Evolutionary conservation across 1,140 invertebrate genomes (phyloP), one percentile per base, ranked within the genome.

Genomic region (Nasonia vitripennis): DNA sequence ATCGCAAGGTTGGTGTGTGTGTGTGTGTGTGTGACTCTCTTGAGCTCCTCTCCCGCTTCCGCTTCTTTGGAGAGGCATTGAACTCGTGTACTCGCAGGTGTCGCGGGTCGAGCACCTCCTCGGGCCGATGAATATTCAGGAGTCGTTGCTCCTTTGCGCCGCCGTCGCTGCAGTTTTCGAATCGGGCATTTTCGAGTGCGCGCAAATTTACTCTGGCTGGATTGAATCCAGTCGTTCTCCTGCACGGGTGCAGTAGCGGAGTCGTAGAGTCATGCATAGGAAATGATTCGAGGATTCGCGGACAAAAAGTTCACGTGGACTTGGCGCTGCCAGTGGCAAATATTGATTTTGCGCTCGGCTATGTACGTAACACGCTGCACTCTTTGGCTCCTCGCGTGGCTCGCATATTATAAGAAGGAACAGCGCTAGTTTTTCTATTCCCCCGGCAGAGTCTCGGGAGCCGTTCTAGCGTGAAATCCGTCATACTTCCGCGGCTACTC

Each of bases 1-100:
- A 77, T 77, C 9, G 74, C 37, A 77, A 77, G 74, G 74, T 77
- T 45, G 34, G 74, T 77, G 10, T 34, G 6, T 68, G 4, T 17
- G 5, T 68, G 5, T 41, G 5, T 41, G 5, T 41, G 0, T 5
- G 5, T 41, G 5, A 7, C 37, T 45, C 9, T 45, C 27, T 70
- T n/a, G 34, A 34, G 34, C 34, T 27, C 70, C 70, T 20, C 55
- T 62, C n/a, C 20, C 70, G 5, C 70, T 10, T 31, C 11, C 41
- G 41, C 41, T 27, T 27, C 1, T 27, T 27, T 27, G 41, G 0
- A 45, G 41, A 45, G 41, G 41, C 41, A 9, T 45, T 45, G 41
- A 45, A 45, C 41, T 45, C 10, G 41, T 45, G 41, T 45, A 10
- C 10, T 45, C 6, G 41, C 41, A 45, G 41, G 41, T 45, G 9